These are phyloP conservation scores for Menidia menidia DNA, from an alignment of 2,797 vertebrate genomes.

Conservation along the genomic window DNA sequence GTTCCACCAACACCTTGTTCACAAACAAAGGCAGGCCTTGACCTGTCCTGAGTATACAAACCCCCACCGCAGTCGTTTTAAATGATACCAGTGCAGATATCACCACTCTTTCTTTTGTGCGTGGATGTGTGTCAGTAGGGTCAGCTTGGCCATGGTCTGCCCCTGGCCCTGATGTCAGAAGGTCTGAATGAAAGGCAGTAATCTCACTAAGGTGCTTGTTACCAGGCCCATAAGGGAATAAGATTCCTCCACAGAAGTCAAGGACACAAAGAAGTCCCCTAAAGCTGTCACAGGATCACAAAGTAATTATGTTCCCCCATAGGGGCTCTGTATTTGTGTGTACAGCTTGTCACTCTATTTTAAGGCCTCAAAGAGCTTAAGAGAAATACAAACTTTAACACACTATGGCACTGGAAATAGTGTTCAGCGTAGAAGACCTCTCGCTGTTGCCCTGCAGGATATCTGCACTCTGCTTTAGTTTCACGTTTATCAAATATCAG, in stretches of 20 bases:
- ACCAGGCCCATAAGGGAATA: slow-evolving; percentile 16
- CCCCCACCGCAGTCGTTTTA: slow-evolving; percentile 12
- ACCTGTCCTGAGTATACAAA: slow-evolving; percentile 37
- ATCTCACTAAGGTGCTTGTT: slow-evolving; percentile 19
- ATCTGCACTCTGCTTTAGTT: slow-evolving; percentile 33
- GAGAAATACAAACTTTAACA: slow-evolving; percentile 63
- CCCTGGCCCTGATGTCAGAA: slow-evolving; percentile 14
- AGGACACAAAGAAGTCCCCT: slow-evolving; percentile 47
- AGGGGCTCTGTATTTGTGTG: slow-evolving; percentile 79
- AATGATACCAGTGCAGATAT: slow-evolving; percentile 5
- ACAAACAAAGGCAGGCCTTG: slow-evolving; percentile 69
- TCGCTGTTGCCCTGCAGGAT: slow-evolving; percentile 54
- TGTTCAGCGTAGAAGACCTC: slow-evolving; percentile 43
- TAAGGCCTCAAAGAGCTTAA: slow-evolving; percentile 68
- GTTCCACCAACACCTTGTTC: slow-evolving; percentile 33
- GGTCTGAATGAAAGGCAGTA: slow-evolving; percentile 35
- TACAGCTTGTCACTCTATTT: slow-evolving; percentile 82
- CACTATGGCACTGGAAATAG: slow-evolving; percentile 74
- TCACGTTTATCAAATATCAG: slow-evolving; percentile 46
- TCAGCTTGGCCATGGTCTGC: slow-evolving; percentile 37
- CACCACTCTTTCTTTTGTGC: slow-evolving; percentile 12
- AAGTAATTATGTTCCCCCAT: slow-evolving; percentile 73
- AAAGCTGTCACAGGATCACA: slow-evolving; percentile 59
- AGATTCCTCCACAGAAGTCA: slow-evolving; percentile 46
- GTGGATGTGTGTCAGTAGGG: slow-evolving; percentile 29